Conservation (phyloP, 2,888 invertebrate genomes). For the Aphodius sticticus region DNA sequence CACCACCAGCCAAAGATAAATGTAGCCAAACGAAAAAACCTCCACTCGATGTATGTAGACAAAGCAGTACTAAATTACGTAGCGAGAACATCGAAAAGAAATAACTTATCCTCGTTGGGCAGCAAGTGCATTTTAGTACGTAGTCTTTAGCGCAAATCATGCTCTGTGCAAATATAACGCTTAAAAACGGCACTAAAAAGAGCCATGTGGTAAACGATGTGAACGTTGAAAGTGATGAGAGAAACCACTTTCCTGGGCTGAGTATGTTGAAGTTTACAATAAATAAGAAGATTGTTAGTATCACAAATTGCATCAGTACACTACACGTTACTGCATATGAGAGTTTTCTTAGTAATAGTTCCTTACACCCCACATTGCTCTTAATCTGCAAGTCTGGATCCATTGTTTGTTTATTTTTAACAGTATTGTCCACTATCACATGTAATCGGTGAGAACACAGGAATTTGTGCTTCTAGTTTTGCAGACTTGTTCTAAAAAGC, state of each 20-base stretch:
- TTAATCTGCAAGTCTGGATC: slow-evolving; percentile 37
- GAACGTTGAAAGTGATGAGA: slow-evolving; percentile 66
- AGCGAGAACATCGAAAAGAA: slow-evolving; percentile 69
- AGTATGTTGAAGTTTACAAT: slow-evolving; percentile 69
- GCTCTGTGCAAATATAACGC: slow-evolving; percentile 75
- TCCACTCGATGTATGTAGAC: slow-evolving; percentile 70
- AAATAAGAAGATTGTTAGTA: slow-evolving; percentile 57
- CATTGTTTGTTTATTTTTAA: slow-evolving; percentile 27
- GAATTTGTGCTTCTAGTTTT: no score
- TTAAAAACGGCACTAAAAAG: slow-evolving; percentile 69
- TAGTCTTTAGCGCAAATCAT: slow-evolving; percentile 76
- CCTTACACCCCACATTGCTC: slow-evolving; percentile 59
- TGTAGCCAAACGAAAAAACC: slow-evolving; percentile 74
- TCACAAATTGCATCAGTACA: slow-evolving; percentile 54
- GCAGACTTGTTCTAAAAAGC: no score
- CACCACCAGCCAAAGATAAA: slow-evolving; percentile 69
- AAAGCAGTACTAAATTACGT: slow-evolving; percentile 66
- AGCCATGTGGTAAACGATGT: slow-evolving; percentile 71
- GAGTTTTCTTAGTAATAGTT: slow-evolving; percentile 66
- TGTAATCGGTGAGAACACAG: no score
- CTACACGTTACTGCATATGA: slow-evolving; percentile 59
- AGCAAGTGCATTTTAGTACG: slow-evolving; percentile 67
- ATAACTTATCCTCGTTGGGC: slow-evolving; percentile 73
- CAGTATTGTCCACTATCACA: no score
- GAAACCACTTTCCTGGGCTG: slow-evolving; percentile 73